phyloP scores from a whole-genome alignment of 1,140 invertebrate species.

The Megalopta genalis region DNA sequence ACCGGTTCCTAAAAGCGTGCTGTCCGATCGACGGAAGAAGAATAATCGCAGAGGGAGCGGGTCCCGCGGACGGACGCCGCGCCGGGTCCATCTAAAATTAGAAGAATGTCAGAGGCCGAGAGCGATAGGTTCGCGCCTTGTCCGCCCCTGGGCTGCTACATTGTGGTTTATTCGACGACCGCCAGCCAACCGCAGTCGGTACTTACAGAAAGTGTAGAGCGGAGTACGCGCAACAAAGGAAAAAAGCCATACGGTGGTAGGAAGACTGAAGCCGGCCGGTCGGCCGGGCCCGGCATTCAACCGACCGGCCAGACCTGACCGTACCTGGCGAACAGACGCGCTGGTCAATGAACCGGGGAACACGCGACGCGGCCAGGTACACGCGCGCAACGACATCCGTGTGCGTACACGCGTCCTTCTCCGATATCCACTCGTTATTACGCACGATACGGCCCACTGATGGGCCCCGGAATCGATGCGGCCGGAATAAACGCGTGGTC shows the following conservation, averaged over 20 bases:
- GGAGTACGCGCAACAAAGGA: slow-evolving; percentile 42
- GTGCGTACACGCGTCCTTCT: slow-evolving; percentile 13
- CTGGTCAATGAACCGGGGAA: slow-evolving; percentile 63
- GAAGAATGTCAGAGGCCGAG: slow-evolving; percentile 15
- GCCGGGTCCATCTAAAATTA: neutral
- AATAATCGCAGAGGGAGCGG: neutral
- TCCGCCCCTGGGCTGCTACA: slow-evolving; percentile 44
- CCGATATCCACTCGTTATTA: slow-evolving; percentile 43
- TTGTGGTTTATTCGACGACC: slow-evolving; percentile 47
- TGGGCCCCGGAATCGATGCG: slow-evolving; percentile 42
- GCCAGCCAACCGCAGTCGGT: slow-evolving; percentile 28
- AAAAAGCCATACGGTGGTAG: slow-evolving; percentile 19
- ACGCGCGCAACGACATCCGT: slow-evolving; percentile 8
- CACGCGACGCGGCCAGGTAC: slow-evolving; percentile 44
- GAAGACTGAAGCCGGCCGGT: neutral
- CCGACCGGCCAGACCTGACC: slow-evolving; percentile 28
- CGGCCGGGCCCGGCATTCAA: slow-evolving; percentile 19
- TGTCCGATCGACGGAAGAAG: neutral
- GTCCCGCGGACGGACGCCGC: neutral
- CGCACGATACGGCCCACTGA: slow-evolving; percentile 45
- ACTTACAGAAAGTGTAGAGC: slow-evolving; percentile 41
- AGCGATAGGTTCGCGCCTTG: slow-evolving; percentile 38
- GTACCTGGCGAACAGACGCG: slow-evolving; percentile 42
- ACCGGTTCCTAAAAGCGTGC: slow-evolving; percentile 19
- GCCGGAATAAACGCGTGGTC: slow-evolving; percentile 32